These are phyloP conservation scores for Podarcis cretensis DNA, from an alignment of 2,113 vertebrate species.

Conservation along the genomic window DNA sequence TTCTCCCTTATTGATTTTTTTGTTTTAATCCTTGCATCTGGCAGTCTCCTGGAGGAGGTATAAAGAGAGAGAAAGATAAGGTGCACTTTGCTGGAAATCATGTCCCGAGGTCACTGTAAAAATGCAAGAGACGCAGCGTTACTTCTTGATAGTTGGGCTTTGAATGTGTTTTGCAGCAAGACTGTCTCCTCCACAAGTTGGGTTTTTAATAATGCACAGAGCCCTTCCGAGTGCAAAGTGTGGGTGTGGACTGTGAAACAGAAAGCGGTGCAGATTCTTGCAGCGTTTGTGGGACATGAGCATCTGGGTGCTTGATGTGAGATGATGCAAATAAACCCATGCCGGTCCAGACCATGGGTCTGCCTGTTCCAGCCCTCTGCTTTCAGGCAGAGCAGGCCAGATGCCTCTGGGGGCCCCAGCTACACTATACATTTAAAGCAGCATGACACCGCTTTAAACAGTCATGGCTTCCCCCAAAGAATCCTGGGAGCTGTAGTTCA, in stretches of 20 bases:
- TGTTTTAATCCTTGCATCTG: neutral
- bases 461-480: too few relatives aligned
- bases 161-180: neutral
- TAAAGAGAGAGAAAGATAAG: rapidly evolving
- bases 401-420: neutral
- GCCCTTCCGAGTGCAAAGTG: slow-evolving; percentile 12
- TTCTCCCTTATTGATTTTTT: slow-evolving; percentile 29
- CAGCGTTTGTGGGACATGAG: slow-evolving; percentile 43
- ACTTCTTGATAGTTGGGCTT: slow-evolving; percentile 1
- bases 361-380: neutral
- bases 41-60: neutral
- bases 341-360: neutral
- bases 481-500: too few relatives aligned
- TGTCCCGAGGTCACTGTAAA: slow-evolving; percentile 20
- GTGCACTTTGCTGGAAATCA: neutral
- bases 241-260: neutral
- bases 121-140: neutral
- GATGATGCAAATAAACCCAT: neutral
- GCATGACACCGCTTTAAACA: too few relatives aligned
- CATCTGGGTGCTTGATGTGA: neutral
- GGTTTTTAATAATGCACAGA: slow-evolving; percentile 17
- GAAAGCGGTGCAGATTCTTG: slow-evolving; percentile 47
- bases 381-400: neutral
- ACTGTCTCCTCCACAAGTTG: neutral
- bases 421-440: too few relatives aligned